Evolutionary conservation across 2,797 vertebrate species (phyloP), one percentile per base, ranked within the genome.

Genomic region (Etheostoma perlongum): DNA sequence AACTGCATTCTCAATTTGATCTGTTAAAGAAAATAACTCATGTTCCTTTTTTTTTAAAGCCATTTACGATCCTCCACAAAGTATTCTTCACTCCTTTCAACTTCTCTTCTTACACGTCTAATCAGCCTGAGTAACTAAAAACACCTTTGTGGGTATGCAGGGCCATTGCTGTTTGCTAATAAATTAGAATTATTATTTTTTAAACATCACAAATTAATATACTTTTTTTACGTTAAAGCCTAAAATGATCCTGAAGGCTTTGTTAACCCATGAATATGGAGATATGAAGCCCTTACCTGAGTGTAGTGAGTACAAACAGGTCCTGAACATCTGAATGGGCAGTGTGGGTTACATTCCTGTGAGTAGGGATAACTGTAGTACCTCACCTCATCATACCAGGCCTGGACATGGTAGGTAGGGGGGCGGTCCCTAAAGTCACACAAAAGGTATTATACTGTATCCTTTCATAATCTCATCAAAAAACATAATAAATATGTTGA

Each of bases 271-370:
- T n/a, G n/a, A n/a, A n/a, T n/a, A 66, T 10, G 9, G 21, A 42
- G 18, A 53, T 21, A 23, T 5, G 46, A 7, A 52, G 9, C 3
- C 2, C 84, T 77, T 93, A 99, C 98, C 97, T 99, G 98, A 75
- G 98, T 99, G 82, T 99, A 99, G 91, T 99, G 98, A 25, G 98
- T 99, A 85, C 98, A 99, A 47, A 99, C 97, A 11, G 98, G 97
- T 51, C 98, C 98, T 25, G 97, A 97, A 85, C 98, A 99, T 82
- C 95, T 96, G 75, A 97, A 97, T 0, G 98, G 98, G 66, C 98
- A 99, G 82, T 99, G 97, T 0, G 98, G 98, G 82, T 97, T 95
- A 85, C 98, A 99, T 76, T 99, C 98, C 83, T 99, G 97, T 60
- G 97, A 94, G 85, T 99, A 95, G 0, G 98, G 97, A 74, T 96